A percentile compares a stretch with the other conserved stretches of the same genome.
These are phyloP conservation scores for Solea senegalensis DNA, from an alignment of 2,113 vertebrate species.

Conservation along the genomic window DNA sequence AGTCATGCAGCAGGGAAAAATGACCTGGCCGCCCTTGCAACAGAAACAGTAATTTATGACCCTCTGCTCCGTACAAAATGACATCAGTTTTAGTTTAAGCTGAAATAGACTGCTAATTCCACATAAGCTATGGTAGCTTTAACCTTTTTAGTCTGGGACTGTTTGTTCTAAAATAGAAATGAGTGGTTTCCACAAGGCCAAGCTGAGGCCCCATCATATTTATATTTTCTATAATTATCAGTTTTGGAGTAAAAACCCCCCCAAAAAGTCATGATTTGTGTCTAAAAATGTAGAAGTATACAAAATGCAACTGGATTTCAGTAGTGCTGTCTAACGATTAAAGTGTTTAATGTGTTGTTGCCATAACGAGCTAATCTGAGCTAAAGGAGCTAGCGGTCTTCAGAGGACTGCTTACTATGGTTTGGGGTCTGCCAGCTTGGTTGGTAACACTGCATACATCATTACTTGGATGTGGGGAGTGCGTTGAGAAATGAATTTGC, in stretches of 20 bases:
- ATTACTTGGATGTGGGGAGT: too few relatives aligned
- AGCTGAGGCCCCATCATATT: not conserved
- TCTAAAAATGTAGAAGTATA: not conserved
- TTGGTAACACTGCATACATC: too few relatives aligned
- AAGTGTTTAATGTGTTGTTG: too few relatives aligned
- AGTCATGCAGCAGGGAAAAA: constrained; percentile 28
- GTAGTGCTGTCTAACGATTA: not conserved
- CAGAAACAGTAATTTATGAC: constrained; percentile 29
- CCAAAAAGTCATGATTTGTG: not conserved
- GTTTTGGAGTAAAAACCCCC: not conserved
- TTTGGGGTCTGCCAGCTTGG: too few relatives aligned
- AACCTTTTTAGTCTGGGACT: constrained; percentile 7
- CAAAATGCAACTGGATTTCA: not conserved
- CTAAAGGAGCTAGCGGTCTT: too few relatives aligned
- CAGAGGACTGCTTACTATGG: too few relatives aligned
- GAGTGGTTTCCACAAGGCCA: constrained; percentile 14
- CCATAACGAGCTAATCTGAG: too few relatives aligned
- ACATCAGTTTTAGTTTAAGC: constrained; percentile 31
- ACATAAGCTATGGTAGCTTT: constrained; percentile 7
- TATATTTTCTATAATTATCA: not conserved
- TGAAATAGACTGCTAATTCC: constrained; percentile 19
- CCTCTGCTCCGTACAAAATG: constrained; percentile 1
- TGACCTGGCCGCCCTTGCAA: constrained; percentile 3
- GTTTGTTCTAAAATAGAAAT: constrained; percentile 21
- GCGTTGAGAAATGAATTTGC: too few relatives aligned